phyloP scores from a whole-genome alignment of 2,888 invertebrate species.

The Leptopilina syphax region DNA sequence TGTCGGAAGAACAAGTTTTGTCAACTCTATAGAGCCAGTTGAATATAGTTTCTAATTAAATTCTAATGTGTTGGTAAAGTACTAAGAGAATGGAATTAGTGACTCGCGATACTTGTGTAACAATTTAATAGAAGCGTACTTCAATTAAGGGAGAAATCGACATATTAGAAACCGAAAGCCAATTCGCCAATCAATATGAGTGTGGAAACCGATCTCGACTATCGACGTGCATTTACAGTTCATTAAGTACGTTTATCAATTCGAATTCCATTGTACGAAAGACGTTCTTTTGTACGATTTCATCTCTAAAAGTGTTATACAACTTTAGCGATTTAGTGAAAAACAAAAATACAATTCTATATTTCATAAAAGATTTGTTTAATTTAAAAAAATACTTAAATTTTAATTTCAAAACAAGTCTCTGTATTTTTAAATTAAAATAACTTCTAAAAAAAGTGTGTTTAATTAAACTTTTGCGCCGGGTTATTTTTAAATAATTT shows the following conservation, averaged over 20 bases:
- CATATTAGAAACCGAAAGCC: background rate
- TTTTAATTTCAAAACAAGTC: no score
- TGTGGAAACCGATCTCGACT: background rate
- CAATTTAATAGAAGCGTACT: background rate
- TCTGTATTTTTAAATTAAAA: no score
- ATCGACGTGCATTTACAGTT: background rate
- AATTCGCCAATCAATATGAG: background rate
- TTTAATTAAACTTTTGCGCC: no score
- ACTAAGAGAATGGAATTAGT: background rate
- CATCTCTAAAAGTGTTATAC: no score
- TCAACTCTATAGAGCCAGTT: no score
- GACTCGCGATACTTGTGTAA: background rate
- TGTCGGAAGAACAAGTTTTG: background rate
- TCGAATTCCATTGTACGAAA: background rate
- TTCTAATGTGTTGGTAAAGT: background rate
- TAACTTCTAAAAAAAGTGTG: no score
- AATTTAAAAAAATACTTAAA: no score
- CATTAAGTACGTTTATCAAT: background rate
- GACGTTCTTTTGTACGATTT: no score
- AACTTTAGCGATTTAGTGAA: no score
- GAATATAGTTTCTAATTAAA: constrained; percentile 3
- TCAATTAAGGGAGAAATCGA: background rate
- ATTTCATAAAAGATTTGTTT: no score
- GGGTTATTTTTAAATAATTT: no score
- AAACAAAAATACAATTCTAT: no score